These are phyloP conservation scores for Neostethus bicornis DNA, from an alignment of 2,797 vertebrate genomes.

Conservation along the genomic window DNA sequence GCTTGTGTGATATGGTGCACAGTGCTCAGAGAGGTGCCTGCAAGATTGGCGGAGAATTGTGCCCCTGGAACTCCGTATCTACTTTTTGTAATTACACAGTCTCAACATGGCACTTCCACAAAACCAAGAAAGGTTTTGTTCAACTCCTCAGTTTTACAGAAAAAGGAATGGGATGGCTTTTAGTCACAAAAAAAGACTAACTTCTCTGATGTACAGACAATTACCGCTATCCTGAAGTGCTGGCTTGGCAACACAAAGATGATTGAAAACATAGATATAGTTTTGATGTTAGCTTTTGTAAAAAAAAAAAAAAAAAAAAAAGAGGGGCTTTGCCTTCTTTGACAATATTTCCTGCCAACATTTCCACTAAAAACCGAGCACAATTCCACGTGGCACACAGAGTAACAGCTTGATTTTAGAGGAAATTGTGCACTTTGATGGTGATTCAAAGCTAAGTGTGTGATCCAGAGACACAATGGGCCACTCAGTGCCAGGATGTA, in stretches of 20 bases:
- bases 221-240: conserved; percentile 36
- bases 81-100: conserved; percentile 55
- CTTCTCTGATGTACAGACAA: conserved; percentile 26
- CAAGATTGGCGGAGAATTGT: conserved; percentile 46
- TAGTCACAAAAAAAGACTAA: conserved; percentile 25
- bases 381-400: conserved; percentile 45
- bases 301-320: too few relatives aligned
- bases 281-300: conserved; percentile 62
- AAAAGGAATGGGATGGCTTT: conserved; percentile 40
- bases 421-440: conserved; percentile 52
- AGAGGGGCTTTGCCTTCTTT: conserved; percentile 36
- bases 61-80: conserved; percentile 42
- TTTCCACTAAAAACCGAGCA: conserved; percentile 28
- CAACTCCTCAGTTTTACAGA: conserved; percentile 35
- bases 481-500: conserved; percentile 36
- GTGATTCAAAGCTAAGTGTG: conserved; percentile 54
- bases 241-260: conserved; percentile 52
- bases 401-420: conserved; percentile 48
- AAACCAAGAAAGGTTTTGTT: conserved; percentile 50
- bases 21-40: conserved; percentile 56
- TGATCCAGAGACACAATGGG: conserved; percentile 35
- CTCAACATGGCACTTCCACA: conserved; percentile 38
- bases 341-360: conserved; percentile 48
- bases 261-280: conserved; percentile 38
- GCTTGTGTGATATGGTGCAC: conserved; percentile 40